Percentiles rank a stretch among this genome's conserved stretches.
phyloP scores from a whole-genome alignment of 92 coral and sea anemone species.

The Paragorgia papillata region DNA sequence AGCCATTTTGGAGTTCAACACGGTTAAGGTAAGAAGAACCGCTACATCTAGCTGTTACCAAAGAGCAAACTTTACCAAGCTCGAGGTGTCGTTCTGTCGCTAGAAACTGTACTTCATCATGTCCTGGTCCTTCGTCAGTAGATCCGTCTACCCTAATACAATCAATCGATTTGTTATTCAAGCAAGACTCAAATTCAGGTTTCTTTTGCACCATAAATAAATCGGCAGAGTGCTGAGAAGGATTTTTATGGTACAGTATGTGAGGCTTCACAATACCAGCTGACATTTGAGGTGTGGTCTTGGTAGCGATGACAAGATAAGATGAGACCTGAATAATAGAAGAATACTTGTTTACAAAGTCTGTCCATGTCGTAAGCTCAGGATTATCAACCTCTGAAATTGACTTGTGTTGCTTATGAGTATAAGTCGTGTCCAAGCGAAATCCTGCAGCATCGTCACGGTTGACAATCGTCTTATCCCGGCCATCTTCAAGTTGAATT shows the following conservation, averaged over 20 bases:
- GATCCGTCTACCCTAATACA: conserved; percentile 47
- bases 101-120: conserved; percentile 46
- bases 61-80: conserved; percentile 47
- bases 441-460: conserved; percentile 61
- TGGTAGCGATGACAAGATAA: conserved; percentile 45
- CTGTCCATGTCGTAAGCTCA: conserved; percentile 55
- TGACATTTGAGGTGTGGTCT: conserved; percentile 50
- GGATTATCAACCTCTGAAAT: conserved; percentile 40
- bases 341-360: conserved; percentile 51
- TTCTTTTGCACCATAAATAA: conserved; percentile 37
- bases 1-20: conserved; percentile 54
- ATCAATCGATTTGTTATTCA: conserved; percentile 17
- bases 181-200: conserved; percentile 28
- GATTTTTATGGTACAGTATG: conserved; percentile 50
- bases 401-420: conserved; percentile 55
- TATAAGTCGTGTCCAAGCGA: conserved; percentile 51
- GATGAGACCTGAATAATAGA: conserved; percentile 50
- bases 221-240: conserved; percentile 46
- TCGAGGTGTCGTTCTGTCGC: conserved; percentile 39
- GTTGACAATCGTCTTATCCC: conserved; percentile 51
- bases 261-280: conserved; percentile 62
- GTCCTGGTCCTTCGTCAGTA: conserved; percentile 45
- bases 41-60: conserved; percentile 48
- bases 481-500: conserved; percentile 50
- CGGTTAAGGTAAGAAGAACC: conserved; percentile 45